Evolutionary conservation across 30 jellyfish, hydroid and myxozoan genomes (phyloP), one percentile per base, ranked within the genome.

Genomic region (Hydractinia symbiolongicarpus): DNA sequence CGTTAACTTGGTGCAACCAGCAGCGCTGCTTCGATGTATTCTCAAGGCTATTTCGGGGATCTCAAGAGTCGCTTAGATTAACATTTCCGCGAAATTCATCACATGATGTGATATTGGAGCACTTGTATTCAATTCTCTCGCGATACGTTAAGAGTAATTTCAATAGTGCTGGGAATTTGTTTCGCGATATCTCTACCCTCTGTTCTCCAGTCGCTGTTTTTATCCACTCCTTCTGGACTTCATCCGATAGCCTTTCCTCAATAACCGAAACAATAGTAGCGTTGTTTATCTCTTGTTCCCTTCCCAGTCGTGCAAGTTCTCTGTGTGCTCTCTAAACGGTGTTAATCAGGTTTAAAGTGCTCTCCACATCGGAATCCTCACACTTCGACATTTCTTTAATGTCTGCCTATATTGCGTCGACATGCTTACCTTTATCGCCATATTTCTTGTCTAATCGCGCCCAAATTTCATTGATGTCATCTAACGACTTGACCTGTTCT

Each of bases 181-280:
- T 56, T 55, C 6, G 89, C 76, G 50, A 84, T 86, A 53, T 40
- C 82, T 69, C 40, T 66, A 60, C 79, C 68, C 73, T 69, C 85
- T 76, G 64, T 78, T 78, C 76, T 82, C n/a, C 54, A 79, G 72
- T 86, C 50, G 40, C 85, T 61, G 57, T 64, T 13, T 7, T 13
- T 7, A 81, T 75, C 89, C 96, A 76, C 66, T 62, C 61, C 73
- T 79, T 79, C 74, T 86, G 79, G 66, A 75, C 90, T 52, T 88
- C 96, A 61, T 79, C 79, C 57, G 86, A 64, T 88, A 88, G 67
- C 55, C 68, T 88, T 62, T 88, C 90, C 85, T 88, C 96, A 66
- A 77, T 83, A 55, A 82, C 83, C 53, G 86, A 69, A 57, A 88
- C 82, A 83, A 77, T 88, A 53, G 70, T 79, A 68, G 86, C 76